A percentile compares a stretch with the other conserved stretches of the same genome.
These are phyloP conservation scores for Thaumetopoea pityocampa DNA, from an alignment of 1,140 invertebrate species.

Conservation along the genomic window DNA sequence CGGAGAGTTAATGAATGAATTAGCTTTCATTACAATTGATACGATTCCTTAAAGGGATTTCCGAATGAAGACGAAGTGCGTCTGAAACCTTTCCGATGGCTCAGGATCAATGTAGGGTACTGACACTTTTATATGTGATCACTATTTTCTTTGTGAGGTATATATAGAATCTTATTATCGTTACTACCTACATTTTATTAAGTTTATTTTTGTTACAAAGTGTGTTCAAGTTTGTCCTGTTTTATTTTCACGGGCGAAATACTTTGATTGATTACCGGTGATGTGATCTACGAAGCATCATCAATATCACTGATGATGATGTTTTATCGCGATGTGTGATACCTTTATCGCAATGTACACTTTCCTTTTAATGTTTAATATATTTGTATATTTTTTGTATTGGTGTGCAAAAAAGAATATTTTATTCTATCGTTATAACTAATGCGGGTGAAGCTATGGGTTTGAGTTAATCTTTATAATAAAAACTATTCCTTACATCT, in stretches of 20 bases:
- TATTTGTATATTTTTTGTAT: too few species aligned
- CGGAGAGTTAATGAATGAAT: conserved; percentile 73
- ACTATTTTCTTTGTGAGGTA: conserved; percentile 47
- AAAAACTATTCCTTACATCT: too few species aligned
- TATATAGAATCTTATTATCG: conserved; percentile 23
- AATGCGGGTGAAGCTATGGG: too few species aligned
- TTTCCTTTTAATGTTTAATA: too few species aligned
- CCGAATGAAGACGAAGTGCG: conserved; percentile 62
- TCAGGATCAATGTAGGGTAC: conserved; percentile 44
- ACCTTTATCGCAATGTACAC: too few species aligned
- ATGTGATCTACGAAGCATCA: too few species aligned
- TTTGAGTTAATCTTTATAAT: too few species aligned
- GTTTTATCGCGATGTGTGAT: too few species aligned
- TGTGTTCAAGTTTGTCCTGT: neutral
- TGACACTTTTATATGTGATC: conserved; percentile 51
- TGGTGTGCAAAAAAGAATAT: too few species aligned
- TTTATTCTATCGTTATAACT: too few species aligned
- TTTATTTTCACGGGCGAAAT: neutral
- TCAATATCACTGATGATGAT: too few species aligned
- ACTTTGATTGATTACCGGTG: too few species aligned
- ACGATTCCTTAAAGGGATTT: conserved; percentile 69
- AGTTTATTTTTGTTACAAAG: neutral
- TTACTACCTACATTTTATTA: neutral
- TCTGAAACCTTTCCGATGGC: conserved; percentile 50
- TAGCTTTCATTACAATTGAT: conserved; percentile 73